Conservation (phyloP, 2,797 vertebrate species). For the Pseudocheirus occidentalis region DNA sequence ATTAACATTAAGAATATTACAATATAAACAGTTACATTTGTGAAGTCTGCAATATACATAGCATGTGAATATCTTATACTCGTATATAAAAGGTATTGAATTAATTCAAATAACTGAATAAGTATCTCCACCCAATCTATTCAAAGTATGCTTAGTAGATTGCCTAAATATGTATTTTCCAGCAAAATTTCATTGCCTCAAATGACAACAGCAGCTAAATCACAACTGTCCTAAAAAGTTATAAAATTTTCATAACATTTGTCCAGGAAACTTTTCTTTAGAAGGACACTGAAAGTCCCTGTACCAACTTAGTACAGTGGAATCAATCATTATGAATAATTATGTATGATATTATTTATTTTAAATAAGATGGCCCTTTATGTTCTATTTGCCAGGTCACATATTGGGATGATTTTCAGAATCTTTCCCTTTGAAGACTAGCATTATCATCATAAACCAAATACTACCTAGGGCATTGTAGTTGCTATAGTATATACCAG, state of each 20-base stretch:
- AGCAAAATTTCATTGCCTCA: slow-evolving; percentile 67
- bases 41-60: slow-evolving; percentile 1
- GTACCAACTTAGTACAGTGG: slow-evolving; percentile 62
- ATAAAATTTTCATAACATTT: slow-evolving; percentile 76
- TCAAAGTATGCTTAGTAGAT: slow-evolving; percentile 71
- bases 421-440: slow-evolving; percentile 52
- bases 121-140: slow-evolving; percentile 62
- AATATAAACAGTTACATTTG: slow-evolving; percentile 45
- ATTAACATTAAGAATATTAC: slow-evolving; percentile 47
- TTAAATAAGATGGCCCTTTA: slow-evolving; percentile 48
- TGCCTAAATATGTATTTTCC: slow-evolving; percentile 68
- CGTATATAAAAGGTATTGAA: slow-evolving; percentile 42
- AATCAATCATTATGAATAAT: slow-evolving; percentile 64
- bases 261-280: slow-evolving; percentile 69
- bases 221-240: slow-evolving; percentile 70
- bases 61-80: slow-evolving; percentile 6
- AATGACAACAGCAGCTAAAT: slow-evolving; percentile 65
- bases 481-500: slow-evolving; percentile 41
- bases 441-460: slow-evolving; percentile 58
- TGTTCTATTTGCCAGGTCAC: neutral
- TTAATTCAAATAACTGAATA: slow-evolving; percentile 53
- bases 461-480: slow-evolving; percentile 34
- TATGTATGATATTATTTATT: slow-evolving; percentile 63
- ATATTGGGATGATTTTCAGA: slow-evolving; percentile 49
- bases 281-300: slow-evolving; percentile 72